Conservation (phyloP, 2,113 vertebrate species). For the Cardinalis cardinalis region DNA sequence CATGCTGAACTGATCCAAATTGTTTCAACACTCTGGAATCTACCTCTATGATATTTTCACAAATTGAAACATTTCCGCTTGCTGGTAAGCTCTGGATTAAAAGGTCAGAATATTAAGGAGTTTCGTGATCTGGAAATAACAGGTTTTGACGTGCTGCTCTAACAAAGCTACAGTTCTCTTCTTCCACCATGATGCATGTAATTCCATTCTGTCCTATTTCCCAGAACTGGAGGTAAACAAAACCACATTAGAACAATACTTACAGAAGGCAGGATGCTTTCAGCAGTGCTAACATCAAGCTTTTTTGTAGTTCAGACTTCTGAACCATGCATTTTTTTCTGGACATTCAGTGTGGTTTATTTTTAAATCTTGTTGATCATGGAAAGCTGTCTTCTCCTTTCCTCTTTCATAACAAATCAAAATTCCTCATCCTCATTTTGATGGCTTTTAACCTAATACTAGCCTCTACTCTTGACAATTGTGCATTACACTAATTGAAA, state of each 20-base stretch:
- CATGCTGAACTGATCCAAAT: background rate
- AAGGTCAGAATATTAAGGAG: background rate
- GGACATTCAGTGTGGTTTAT: background rate
- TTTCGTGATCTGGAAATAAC: constrained; percentile 8
- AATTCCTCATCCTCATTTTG: background rate
- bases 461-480: background rate
- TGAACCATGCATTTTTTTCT: background rate
- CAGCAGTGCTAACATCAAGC: background rate
- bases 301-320: background rate
- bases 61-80: background rate
- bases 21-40: background rate
- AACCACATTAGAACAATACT: background rate
- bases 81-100: background rate
- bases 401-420: background rate
- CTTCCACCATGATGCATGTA: background rate
- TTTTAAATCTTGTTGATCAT: background rate
- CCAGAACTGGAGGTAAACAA: background rate
- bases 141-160: background rate
- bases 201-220: background rate
- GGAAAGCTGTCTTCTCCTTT: background rate
- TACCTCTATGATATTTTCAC: background rate
- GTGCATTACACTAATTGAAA: background rate
- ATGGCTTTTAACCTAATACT: background rate
- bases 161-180: background rate
- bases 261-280: background rate